Percentiles rank a stretch among this genome's conserved stretches.
Evolutionary conservation across 2,888 invertebrate species (phyloP).

Genomic region (Andrena marginata): DNA sequence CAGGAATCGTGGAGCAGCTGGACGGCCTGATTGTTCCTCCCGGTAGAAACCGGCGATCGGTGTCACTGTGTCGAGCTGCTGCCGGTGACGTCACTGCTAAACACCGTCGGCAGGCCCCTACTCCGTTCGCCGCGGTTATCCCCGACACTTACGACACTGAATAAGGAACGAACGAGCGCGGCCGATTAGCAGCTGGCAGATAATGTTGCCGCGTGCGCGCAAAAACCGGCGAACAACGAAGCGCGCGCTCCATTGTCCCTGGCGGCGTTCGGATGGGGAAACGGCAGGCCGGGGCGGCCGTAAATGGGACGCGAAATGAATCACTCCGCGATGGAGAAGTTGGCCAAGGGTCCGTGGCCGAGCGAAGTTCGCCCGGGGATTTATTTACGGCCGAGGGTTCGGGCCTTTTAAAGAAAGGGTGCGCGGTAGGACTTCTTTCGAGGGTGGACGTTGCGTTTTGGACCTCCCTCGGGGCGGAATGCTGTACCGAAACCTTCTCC

Average conservation of each 20-base stretch:
- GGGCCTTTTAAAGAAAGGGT: no score
- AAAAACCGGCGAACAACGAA: conserved; percentile 50
- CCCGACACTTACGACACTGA: conserved; percentile 63
- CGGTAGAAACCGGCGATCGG: conserved; percentile 69
- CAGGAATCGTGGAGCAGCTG: conserved; percentile 49
- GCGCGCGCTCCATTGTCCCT: conserved; percentile 34
- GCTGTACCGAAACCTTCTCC: no score
- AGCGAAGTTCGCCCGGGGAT: no score
- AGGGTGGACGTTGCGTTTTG: no score
- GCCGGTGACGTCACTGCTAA: conserved; percentile 74
- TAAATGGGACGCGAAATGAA: conserved; percentile 32
- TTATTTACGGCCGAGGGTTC: no score
- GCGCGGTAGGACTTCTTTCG: no score
- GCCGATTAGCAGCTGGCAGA: conserved; percentile 68
- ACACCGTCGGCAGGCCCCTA: conserved; percentile 58
- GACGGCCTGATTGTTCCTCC: conserved; percentile 57
- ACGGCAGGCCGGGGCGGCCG: neutral
- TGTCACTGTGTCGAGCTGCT: conserved; percentile 78
- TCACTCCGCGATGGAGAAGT: conserved; percentile 4
- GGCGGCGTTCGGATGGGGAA: conserved; percentile 3
- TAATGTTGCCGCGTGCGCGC: conserved; percentile 59
- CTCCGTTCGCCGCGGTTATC: conserved; percentile 31
- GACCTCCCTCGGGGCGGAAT: no score
- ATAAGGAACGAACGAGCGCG: conserved; percentile 67
- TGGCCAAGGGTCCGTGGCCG: neutral